These are phyloP conservation scores for Nomada lathburiana DNA, from an alignment of 2,888 invertebrate genomes.

Conservation along the genomic window DNA sequence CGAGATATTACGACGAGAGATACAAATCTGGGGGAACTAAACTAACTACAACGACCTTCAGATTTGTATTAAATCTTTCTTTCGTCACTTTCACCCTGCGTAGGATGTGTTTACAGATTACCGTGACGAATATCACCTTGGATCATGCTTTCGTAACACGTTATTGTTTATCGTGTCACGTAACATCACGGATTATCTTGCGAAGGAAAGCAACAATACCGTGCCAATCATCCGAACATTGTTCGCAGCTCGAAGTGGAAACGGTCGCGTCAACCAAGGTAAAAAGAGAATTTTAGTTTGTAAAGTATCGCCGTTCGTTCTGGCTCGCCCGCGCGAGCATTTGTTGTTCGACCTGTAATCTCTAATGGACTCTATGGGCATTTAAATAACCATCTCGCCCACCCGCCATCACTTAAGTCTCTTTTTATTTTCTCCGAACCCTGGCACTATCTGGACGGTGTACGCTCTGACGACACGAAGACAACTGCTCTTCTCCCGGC, in stretches of 20 bases:
- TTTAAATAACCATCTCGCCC: slow-evolving; percentile 79
- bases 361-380: slow-evolving; percentile 75
- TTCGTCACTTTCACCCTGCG: slow-evolving; percentile 4
- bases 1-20: neutral
- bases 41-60: neutral
- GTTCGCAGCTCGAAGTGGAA: slow-evolving; percentile 43
- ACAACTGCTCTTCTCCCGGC: slow-evolving; percentile 55
- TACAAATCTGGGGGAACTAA: neutral
- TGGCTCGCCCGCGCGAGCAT: slow-evolving; percentile 65
- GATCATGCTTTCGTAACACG: neutral
- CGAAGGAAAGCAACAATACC: slow-evolving; percentile 26
- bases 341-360: slow-evolving; percentile 77
- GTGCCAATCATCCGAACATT: slow-evolving; percentile 46
- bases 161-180: slow-evolving; percentile 15
- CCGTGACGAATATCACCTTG: neutral
- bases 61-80: neutral
- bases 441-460: slow-evolving; percentile 55
- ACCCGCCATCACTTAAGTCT: slow-evolving; percentile 76
- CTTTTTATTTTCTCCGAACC: slow-evolving; percentile 56
- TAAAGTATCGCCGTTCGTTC: slow-evolving; percentile 64
- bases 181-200: slow-evolving; percentile 2
- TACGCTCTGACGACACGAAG: slow-evolving; percentile 57
- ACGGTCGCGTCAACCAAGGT: slow-evolving; percentile 29
- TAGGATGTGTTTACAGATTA: neutral
- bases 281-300: slow-evolving; percentile 58